Conservation (phyloP, 2,797 vertebrate genomes). For the Pseudocheirus occidentalis region DNA sequence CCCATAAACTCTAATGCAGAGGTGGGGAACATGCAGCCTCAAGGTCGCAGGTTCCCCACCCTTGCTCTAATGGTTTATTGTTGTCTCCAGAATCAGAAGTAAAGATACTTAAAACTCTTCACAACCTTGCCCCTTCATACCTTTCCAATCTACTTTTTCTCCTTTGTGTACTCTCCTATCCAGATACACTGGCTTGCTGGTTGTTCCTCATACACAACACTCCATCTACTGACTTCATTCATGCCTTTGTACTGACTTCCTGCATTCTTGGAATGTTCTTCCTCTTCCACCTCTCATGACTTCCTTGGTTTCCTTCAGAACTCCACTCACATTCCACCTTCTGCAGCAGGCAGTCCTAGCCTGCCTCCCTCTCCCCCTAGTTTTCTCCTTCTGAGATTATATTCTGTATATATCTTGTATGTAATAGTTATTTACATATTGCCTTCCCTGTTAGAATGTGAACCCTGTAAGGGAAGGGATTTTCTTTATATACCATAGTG, state of each 20-base stretch:
- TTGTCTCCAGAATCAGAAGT: not conserved
- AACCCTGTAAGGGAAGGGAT: not conserved
- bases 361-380: no score
- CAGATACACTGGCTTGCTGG: not conserved
- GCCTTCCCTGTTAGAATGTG: not conserved
- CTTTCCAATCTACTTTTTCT: not conserved
- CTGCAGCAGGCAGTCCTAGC: not conserved
- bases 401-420: not conserved
- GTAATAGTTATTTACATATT: not conserved
- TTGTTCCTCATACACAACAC: not conserved
- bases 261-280: not conserved
- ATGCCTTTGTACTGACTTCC: not conserved
- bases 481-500: not conserved
- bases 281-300: not conserved
- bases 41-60: no score
- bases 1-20: not conserved
- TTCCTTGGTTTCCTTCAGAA: not conserved
- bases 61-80: not conserved
- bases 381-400: not conserved
- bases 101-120: not conserved
- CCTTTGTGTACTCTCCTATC: not conserved
- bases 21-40: no score
- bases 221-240: not conserved
- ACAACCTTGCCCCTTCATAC: not conserved
- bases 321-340: no score